Percentiles rank a stretch among this genome's conserved stretches.
These are phyloP conservation scores for Taurulus bubalis DNA, from an alignment of 2,113 vertebrate genomes.

Conservation along the genomic window DNA sequence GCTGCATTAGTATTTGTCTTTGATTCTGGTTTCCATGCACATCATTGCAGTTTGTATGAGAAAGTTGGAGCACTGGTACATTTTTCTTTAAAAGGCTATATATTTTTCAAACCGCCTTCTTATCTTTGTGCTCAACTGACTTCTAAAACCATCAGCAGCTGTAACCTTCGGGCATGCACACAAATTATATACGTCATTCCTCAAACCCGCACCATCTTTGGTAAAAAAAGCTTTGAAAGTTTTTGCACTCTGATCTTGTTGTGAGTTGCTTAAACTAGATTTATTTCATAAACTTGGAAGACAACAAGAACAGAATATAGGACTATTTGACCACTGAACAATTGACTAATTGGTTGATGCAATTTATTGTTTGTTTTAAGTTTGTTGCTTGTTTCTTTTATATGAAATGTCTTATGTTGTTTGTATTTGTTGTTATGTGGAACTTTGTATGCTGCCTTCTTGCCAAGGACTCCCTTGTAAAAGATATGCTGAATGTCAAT, in stretches of 20 bases:
- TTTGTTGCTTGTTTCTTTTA: not conserved
- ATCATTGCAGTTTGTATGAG: not conserved
- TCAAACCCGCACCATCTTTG: not conserved
- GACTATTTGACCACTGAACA: not conserved
- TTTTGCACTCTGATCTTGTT: not conserved
- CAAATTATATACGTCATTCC: not conserved
- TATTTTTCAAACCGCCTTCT: not conserved
- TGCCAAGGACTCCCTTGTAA: not conserved
- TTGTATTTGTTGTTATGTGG: not conserved
- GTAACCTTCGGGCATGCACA: not conserved
- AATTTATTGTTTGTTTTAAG: not conserved
- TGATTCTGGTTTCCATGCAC: not conserved
- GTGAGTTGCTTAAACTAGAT: not conserved
- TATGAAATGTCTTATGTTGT: not conserved
- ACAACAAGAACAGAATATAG: not conserved
- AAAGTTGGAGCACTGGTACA: not conserved
- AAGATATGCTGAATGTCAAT: not conserved
- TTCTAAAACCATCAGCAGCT: not conserved
- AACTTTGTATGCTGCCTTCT: not conserved
- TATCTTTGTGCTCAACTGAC: not conserved
- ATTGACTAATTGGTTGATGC: not conserved
- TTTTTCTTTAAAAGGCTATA: not conserved
- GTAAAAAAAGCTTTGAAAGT: not conserved
- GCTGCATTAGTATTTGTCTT: not conserved
- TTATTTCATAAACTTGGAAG: not conserved